Percentiles rank a stretch among this genome's conserved stretches.
Evolutionary conservation across 2,797 vertebrate species (phyloP).

Genomic region (Pelochelys cantorii): DNA sequence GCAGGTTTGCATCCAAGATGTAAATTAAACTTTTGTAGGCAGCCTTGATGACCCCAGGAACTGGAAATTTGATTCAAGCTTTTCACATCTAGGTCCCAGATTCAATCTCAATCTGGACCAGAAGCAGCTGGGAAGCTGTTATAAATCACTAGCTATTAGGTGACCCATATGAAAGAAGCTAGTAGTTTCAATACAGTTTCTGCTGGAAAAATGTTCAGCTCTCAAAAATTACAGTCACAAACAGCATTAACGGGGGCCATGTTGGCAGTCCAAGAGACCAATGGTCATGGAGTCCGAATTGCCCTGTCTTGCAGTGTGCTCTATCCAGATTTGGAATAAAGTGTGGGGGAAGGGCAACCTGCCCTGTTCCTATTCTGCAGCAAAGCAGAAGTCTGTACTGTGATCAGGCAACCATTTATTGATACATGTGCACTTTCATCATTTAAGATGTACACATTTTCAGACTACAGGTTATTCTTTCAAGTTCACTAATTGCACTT

Average conservation of each 20-base stretch:
- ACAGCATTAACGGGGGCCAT: neutral
- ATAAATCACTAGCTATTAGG: conserved; percentile 52
- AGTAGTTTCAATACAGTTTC: neutral
- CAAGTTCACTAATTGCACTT: neutral
- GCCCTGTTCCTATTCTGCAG: neutral
- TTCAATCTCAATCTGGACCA: conserved; percentile 59
- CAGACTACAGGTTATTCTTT: neutral
- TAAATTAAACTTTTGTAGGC: conserved; percentile 61
- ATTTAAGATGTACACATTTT: neutral
- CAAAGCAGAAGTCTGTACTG: neutral
- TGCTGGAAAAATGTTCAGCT: neutral
- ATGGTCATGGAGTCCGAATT: neutral
- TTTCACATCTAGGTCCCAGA: conserved; percentile 55
- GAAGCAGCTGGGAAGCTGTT: conserved; percentile 40
- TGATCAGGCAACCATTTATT: neutral
- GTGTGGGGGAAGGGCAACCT: neutral
- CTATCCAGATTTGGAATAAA: neutral
- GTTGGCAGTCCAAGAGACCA: neutral
- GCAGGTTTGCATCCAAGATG: conserved; percentile 47
- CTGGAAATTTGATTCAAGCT: conserved; percentile 53
- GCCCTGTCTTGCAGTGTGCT: neutral
- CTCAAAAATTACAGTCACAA: neutral
- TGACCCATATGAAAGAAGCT: conserved; percentile 34
- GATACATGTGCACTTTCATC: neutral
- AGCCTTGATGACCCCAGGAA: conserved; percentile 54